These are phyloP conservation scores for Punctoribates punctum DNA, from an alignment of 2,888 invertebrate genomes.

Conservation along the genomic window DNA sequence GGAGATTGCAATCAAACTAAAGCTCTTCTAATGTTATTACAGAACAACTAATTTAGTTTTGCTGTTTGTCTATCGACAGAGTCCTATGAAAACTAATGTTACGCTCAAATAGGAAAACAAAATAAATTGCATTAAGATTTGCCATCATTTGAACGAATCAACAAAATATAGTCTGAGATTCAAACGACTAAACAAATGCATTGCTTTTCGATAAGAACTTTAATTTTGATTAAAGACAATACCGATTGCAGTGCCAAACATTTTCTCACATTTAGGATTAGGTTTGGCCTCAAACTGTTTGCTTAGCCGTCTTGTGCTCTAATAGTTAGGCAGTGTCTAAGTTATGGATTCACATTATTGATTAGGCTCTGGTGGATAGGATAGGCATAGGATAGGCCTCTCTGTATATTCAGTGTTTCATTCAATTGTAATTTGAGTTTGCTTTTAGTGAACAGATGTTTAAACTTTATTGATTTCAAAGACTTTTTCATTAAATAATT, in stretches of 20 bases:
- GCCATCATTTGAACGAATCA: conserved; percentile 25
- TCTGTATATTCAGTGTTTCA: too few species aligned
- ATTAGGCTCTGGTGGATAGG: too few species aligned
- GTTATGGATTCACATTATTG: too few species aligned
- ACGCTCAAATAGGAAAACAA: background rate
- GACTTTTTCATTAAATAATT: too few species aligned
- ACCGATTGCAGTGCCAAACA: background rate
- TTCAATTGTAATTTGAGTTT: too few species aligned
- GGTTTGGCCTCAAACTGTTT: background rate
- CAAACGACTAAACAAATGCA: conserved; percentile 4
- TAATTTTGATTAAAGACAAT: conserved; percentile 23
- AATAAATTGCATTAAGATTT: conserved; percentile 36
- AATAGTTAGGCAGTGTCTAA: too few species aligned
- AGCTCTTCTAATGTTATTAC: background rate
- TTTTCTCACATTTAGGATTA: too few species aligned
- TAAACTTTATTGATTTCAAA: too few species aligned
- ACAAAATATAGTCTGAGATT: conserved; percentile 24
- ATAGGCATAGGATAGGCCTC: too few species aligned
- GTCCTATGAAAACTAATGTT: conserved; percentile 30
- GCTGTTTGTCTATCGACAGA: background rate
- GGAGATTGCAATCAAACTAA: background rate
- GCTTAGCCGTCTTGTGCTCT: background rate
- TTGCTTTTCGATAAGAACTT: conserved; percentile 1
- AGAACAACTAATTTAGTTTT: conserved; percentile 1
- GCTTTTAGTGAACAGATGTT: too few species aligned